Base-by-base conservation (phyloP, 2,888 invertebrate species). In the Ormyrus pomaceus region DNA sequence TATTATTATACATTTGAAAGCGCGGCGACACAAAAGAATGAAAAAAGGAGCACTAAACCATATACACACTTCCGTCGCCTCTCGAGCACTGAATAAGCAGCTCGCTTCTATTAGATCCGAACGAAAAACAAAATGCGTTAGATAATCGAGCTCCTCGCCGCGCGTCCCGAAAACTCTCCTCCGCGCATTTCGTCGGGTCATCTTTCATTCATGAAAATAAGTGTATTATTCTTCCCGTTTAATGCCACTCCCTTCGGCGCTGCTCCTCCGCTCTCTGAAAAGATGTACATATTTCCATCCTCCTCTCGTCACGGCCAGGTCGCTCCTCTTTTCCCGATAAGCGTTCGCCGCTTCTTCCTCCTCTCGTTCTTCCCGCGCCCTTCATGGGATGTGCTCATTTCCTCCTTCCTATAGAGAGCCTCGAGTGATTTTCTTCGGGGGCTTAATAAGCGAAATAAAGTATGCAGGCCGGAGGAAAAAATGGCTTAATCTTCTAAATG, bases 371-470 rank as follows among this genome's bases (percentile, higher is more conserved):
- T 34, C 34, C 34, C 13, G 6, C 9, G 50, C 61, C 45, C 71
- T 34, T 53, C 53, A 8, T 34, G 48, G 45, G 61, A 65, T 65
- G 75, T 13, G 13, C 65, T 71, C 80, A 72, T 80, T 80, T 76
- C 71, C 65, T 72, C 45, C 11, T 34, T 50, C 72, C 34, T 55
- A 5, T 7, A 2, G 34, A 68, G 10, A 48, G 8, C 50, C 13
- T 0, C 11, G 65, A 61, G 51, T n/a, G 46, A 34, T 48, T 76
- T 69, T 62, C 55, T n/a, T 19, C 11, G 45, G 10, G 11, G 58
- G 5, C 56, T 51, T 61, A 76, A 65, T 76, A 51, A 51, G 59
- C 59, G 48, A 70, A 68, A 76, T 61, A 11, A 45, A 56, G n/a
- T 46, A n/a, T 5, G 59, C 34, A 34, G 34, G 34, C 34, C 4